These are phyloP conservation scores for Ditylenchus dipsaci DNA, from an alignment of 1,140 invertebrate genomes.

Conservation along the genomic window DNA sequence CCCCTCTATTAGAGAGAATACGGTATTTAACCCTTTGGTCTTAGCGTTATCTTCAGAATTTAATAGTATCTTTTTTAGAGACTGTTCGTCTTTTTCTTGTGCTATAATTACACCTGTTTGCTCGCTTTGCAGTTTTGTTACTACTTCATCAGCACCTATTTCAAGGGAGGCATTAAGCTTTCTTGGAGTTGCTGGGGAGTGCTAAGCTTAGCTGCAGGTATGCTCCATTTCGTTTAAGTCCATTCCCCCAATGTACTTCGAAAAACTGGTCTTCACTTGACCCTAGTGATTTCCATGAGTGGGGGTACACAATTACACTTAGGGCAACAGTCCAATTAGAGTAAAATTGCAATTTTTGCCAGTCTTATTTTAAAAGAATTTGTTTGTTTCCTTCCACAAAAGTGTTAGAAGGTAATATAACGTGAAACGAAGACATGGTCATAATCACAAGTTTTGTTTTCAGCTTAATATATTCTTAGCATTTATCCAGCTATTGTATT, in stretches of 20 bases:
- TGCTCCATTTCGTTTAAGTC: too few relatives aligned
- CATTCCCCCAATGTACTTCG: not conserved
- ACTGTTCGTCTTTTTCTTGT: not conserved
- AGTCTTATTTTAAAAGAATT: too few relatives aligned
- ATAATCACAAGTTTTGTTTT: too few relatives aligned
- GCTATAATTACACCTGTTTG: not conserved
- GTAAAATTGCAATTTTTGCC: slow-evolving; percentile 7
- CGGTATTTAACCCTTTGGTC: not conserved
- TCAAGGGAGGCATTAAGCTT: too few relatives aligned
- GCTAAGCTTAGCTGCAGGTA: too few relatives aligned
- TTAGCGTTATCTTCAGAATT: not conserved
- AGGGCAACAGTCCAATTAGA: slow-evolving; percentile 4
- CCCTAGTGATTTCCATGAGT: not conserved
- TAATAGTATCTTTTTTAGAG: not conserved
- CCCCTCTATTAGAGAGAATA: not conserved
- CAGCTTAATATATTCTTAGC: too few relatives aligned
- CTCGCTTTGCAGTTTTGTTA: not conserved
- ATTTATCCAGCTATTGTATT: too few relatives aligned
- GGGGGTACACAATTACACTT: not conserved
- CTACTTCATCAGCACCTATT: not conserved
- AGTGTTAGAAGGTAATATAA: too few relatives aligned
- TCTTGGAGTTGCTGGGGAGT: too few relatives aligned
- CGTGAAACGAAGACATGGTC: too few relatives aligned
- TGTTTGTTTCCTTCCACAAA: too few relatives aligned
- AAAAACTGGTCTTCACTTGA: not conserved